Conservation (phyloP, 2,113 vertebrate genomes). For the Psittacus erithacus region DNA sequence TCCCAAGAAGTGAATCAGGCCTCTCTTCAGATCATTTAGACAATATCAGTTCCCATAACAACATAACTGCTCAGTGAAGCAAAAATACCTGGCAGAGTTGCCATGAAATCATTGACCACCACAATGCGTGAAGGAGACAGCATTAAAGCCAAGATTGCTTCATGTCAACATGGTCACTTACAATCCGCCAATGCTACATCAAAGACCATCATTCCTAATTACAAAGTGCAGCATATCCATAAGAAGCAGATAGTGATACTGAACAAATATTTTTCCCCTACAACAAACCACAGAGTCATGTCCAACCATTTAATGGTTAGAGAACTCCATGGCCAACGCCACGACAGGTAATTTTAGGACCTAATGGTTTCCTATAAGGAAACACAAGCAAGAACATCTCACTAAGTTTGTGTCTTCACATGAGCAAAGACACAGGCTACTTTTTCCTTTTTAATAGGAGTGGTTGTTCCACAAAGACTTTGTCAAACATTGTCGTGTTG, state of each 20-base stretch:
- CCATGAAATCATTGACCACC: conserved; percentile 42
- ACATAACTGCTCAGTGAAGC: conserved; percentile 44
- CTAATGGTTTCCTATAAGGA: neutral
- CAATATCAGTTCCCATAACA: conserved; percentile 59
- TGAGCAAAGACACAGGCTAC: neutral
- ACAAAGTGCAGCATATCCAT: neutral
- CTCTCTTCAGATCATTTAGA: conserved; percentile 26
- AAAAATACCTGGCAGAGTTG: conserved; percentile 42
- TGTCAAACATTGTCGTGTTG: neutral
- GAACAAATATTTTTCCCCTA: neutral
- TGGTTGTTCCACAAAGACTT: neutral
- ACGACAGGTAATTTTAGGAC: neutral
- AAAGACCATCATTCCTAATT: neutral
- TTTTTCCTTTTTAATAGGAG: neutral
- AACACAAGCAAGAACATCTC: neutral
- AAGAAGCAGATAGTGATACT: neutral
- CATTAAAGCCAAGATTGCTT: neutral
- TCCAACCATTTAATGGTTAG: neutral
- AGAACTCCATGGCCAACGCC: neutral
- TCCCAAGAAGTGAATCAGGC: neutral
- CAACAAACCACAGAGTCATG: neutral
- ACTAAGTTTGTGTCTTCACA: neutral
- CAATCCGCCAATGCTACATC: neutral
- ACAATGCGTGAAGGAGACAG: neutral
- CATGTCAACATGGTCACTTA: neutral